phyloP scores from a whole-genome alignment of 2,113 vertebrate species.

The Carassius auratus region DNA sequence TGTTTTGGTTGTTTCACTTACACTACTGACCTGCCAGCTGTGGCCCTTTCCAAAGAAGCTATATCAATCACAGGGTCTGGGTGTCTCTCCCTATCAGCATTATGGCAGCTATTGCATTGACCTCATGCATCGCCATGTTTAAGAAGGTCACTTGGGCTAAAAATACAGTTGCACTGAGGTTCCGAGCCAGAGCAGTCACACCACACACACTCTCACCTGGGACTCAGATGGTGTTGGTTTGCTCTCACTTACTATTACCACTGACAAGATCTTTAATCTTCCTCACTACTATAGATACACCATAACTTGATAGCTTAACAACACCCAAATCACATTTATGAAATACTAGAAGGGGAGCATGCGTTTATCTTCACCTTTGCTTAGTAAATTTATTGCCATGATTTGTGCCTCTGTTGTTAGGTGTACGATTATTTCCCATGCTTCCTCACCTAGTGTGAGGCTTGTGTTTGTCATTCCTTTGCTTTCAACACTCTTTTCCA shows the following conservation, averaged over 20 bases:
- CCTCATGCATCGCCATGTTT: background rate
- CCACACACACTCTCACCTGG: background rate
- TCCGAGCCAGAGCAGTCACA: constrained; percentile 14
- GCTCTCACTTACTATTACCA: constrained; percentile 41
- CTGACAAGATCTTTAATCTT: constrained; percentile 29
- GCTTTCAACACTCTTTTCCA: background rate
- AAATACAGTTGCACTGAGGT: constrained; percentile 6
- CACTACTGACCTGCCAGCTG: constrained; percentile 1
- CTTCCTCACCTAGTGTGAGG: background rate
- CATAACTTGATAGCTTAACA: constrained; percentile 38
- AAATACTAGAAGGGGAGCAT: background rate
- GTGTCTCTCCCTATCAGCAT: constrained; percentile 5
- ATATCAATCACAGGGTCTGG: constrained; percentile 1
- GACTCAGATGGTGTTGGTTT: constrained; percentile 26
- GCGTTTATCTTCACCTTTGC: background rate
- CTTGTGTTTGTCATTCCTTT: background rate
- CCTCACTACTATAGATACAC: constrained; percentile 17
- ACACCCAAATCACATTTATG: constrained; percentile 13
- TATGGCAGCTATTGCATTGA: constrained; percentile 18
- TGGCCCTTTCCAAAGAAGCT: constrained; percentile 18
- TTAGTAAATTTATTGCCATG: background rate
- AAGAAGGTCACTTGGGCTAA: constrained; percentile 43
- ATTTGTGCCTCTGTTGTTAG: background rate
- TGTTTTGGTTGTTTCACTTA: constrained; percentile 1
- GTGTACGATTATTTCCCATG: background rate